A percentile compares a stretch with the other conserved stretches of the same genome.
Conservation (phyloP, 2,888 invertebrate genomes). For the Caenorhabditis auriculariae region DNA sequence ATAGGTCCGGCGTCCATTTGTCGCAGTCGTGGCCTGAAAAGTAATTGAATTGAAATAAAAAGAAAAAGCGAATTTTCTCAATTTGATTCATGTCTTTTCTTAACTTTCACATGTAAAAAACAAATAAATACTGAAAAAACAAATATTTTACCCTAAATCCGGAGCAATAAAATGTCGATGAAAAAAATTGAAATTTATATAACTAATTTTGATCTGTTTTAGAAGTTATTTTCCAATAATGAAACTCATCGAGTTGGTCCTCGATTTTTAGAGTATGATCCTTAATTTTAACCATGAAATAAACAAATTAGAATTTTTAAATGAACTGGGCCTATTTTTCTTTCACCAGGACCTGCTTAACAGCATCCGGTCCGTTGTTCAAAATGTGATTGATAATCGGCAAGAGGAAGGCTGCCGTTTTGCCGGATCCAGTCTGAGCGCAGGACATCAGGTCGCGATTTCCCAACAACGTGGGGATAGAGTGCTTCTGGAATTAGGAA, state of each 20-base stretch:
- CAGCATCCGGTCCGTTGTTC: conserved; percentile 29
- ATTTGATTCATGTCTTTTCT: background rate
- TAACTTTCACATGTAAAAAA: no score
- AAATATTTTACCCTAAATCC: background rate
- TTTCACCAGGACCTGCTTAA: conserved; percentile 15
- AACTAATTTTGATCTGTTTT: no score
- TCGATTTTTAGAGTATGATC: no score
- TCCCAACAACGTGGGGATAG: conserved; percentile 89
- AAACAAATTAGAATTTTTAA: background rate
- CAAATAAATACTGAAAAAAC: background rate
- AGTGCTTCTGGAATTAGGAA: conserved; percentile 87
- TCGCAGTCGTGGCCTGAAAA: conserved; percentile 43
- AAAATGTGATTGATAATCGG: conserved; percentile 97
- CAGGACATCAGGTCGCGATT: conserved; percentile 81
- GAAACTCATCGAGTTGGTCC: conserved; percentile 13
- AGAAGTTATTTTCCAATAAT: no score
- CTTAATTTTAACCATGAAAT: no score
- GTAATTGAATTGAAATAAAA: background rate
- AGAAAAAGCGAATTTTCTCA: background rate
- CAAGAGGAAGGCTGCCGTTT: conserved; percentile 96
- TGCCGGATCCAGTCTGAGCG: conserved; percentile 81
- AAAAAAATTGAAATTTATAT: background rate
- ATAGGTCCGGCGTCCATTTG: conserved; percentile 79
- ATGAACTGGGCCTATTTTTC: background rate
- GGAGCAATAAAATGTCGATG: no score